Evolutionary conservation across 1,140 invertebrate genomes (phyloP).

Genomic region (Carposina sasakii): DNA sequence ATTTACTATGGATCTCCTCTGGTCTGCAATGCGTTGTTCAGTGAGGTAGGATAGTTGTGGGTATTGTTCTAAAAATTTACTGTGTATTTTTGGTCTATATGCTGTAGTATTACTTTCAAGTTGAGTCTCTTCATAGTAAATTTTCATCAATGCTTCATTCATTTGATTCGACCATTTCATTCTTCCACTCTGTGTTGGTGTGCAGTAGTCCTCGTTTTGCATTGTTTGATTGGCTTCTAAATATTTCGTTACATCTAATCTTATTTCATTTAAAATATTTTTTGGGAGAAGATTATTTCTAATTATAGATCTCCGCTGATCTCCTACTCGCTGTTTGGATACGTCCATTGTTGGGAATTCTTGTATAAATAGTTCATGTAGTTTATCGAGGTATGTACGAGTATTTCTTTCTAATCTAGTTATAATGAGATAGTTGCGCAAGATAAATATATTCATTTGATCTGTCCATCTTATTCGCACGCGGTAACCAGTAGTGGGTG

Average conservation of each 20-base stretch:
- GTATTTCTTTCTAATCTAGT: neutral
- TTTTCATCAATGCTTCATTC: neutral
- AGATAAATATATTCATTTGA: conserved; percentile 9
- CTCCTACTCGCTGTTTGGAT: conserved; percentile 12
- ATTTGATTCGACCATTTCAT: conserved; percentile 1
- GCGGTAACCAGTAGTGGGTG: neutral
- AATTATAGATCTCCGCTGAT: conserved; percentile 15
- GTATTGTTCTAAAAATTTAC: neutral
- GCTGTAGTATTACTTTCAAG: neutral
- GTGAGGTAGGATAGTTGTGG: neutral
- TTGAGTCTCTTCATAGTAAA: neutral
- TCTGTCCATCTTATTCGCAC: conserved; percentile 1
- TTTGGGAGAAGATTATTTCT: conserved; percentile 17
- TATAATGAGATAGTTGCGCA: conserved; percentile 1
- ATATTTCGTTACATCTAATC: conserved; percentile 8
- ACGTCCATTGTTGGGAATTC: conserved; percentile 14
- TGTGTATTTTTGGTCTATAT: neutral
- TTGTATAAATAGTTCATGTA: conserved; percentile 12
- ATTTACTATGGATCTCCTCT: neutral
- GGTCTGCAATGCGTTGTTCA: neutral
- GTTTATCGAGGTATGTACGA: neutral
- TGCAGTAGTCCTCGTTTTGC: neutral
- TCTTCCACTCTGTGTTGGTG: no score
- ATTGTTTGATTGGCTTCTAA: neutral
- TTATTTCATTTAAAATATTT: conserved; percentile 12